Base-by-base conservation (phyloP, 2,888 invertebrate genomes). In the Dynastes tityus region DNA sequence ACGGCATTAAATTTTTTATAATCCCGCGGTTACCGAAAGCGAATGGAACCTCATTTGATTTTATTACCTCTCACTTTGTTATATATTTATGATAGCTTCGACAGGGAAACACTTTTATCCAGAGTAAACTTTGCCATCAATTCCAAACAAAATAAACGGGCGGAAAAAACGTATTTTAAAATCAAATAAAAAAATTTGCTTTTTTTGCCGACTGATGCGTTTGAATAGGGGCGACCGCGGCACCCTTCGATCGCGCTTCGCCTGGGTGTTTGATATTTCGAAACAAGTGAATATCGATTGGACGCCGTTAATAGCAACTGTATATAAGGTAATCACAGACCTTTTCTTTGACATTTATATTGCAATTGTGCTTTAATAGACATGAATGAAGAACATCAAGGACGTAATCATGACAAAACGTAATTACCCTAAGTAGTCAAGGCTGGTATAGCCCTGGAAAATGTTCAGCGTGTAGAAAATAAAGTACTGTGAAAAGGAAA, bases 61-160 rank as follows among this genome's bases (percentile, higher is more conserved):
- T 78, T 78, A 78, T 78, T 78, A 78, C 64, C 27, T 58, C 29
- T 37, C 45, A 55, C 64, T 78, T 78, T 73, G 64, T 73, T 61
- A 73, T 65, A 64, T 73, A 78, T 78, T 78, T 78, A 78, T 53
- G 78, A 63, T 74, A 32, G 51, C 29, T 27, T 9, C 55, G 80
- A 80, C 80, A 80, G 51, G 78, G 70, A 77, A 80, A 80, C 67
- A 80, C 80, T 80, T 79, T 80, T 80, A 80, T 80, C 80, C 78
- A 45, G 53, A 78, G 78, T 80, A 75, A 78, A 78, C 78, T 78
- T 78, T 53, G 55, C 78, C 80, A 80, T 80, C 80, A 76, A 78
- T 73, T 78, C 74, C 22, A 49, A 45, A 67, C 67, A 67, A 67
- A 64, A 67, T 40, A 45, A 64, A 64, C n/a, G 32, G 40, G 37